These are phyloP conservation scores for Drosophila niveifrons DNA, from an alignment of 2,888 invertebrate species.

Conservation along the genomic window DNA sequence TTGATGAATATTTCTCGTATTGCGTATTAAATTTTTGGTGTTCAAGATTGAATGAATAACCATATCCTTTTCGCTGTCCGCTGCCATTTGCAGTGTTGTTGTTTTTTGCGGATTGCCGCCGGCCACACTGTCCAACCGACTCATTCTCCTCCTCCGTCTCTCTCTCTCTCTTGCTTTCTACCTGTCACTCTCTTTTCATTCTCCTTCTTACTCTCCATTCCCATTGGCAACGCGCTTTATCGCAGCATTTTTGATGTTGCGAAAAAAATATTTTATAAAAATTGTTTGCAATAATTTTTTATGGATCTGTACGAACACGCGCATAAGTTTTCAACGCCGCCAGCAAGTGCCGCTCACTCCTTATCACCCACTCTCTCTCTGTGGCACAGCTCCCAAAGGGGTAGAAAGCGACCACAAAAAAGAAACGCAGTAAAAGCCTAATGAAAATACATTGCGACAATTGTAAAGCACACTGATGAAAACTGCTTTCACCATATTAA, in stretches of 20 bases:
- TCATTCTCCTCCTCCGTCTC: background rate
- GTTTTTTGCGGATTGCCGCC: constrained; percentile 20
- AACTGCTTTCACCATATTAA: constrained; percentile 31
- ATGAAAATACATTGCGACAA: constrained; percentile 17
- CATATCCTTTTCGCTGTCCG: background rate
- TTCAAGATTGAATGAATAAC: constrained; percentile 19
- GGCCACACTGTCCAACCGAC: constrained; percentile 5
- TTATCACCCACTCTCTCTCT: background rate
- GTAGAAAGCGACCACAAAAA: background rate
- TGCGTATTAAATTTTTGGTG: background rate
- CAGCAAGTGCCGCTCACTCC: constrained; percentile 18
- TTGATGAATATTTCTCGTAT: background rate
- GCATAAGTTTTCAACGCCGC: constrained; percentile 37
- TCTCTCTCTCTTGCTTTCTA: background rate
- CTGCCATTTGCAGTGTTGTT: constrained; percentile 16
- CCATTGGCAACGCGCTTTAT: constrained; percentile 2
- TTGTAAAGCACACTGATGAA: constrained; percentile 11
- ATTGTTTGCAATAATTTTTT: constrained; percentile 43
- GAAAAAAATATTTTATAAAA: constrained; percentile 35
- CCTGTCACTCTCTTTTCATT: too few relatives aligned
- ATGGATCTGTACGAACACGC: constrained; percentile 35
- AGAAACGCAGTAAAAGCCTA: constrained; percentile 13
- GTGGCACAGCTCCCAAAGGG: background rate
- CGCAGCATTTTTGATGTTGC: constrained; percentile 31
- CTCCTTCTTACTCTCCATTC: background rate